A percentile compares a stretch with the other conserved stretches of the same genome.
Conservation (phyloP, 2,797 vertebrate genomes). For the Distichodus sexfasciatus region DNA sequence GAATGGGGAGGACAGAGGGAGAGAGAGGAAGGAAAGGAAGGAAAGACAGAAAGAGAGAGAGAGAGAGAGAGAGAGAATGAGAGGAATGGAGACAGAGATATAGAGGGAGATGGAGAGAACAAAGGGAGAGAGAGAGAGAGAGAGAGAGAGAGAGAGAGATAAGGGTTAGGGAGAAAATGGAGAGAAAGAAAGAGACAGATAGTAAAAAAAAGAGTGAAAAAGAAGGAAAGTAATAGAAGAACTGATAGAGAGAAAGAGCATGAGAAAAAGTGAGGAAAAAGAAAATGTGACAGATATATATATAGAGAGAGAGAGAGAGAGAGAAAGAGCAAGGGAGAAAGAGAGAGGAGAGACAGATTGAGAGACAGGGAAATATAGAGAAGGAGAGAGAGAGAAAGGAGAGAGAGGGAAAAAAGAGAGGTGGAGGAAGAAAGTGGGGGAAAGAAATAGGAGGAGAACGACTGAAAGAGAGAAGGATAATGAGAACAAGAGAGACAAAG, state of each 20-base stretch:
- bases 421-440: neutral
- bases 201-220: too few species aligned
- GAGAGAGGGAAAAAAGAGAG: neutral
- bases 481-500: constrained; percentile 40
- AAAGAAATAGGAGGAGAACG: neutral
- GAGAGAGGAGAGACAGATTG: neutral
- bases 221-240: too few species aligned
- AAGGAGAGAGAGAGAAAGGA: neutral
- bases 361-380: neutral
- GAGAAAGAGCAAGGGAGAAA: neutral
- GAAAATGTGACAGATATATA: neutral
- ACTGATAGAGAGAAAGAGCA: constrained; percentile 33
- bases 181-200: too few species aligned
- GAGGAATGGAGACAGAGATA: too few species aligned
- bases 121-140: neutral
- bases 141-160: neutral
- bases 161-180: neutral
- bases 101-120: too few species aligned
- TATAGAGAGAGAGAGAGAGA: neutral
- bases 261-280: neutral
- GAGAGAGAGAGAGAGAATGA: neutral
- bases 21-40: neutral
- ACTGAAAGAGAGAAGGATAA: constrained; percentile 29
- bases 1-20: constrained; percentile 18
- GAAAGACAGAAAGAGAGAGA: neutral